Evolutionary conservation across 2,113 vertebrate genomes (phyloP).

Genomic region (Mus musculus): DNA sequence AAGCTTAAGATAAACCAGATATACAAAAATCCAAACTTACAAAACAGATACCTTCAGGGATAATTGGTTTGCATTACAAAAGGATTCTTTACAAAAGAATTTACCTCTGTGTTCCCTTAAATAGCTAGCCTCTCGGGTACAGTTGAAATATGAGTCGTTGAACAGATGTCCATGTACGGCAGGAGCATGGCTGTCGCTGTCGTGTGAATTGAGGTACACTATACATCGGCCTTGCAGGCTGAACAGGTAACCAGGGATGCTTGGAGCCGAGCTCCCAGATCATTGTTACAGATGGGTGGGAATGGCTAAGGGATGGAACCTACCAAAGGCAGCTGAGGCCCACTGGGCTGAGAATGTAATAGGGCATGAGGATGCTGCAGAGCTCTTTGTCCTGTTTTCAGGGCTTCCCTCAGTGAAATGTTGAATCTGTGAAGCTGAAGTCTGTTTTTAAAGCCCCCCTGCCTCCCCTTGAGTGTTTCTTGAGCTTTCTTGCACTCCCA

Average conservation of each 20-base stretch:
- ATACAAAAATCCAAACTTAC: constrained; percentile 82
- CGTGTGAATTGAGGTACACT: constrained; percentile 55
- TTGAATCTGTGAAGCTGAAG: neutral
- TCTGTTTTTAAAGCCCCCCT: neutral
- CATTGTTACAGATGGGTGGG: neutral
- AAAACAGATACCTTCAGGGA: constrained; percentile 79
- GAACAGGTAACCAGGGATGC: neutral
- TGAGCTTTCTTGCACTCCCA: neutral
- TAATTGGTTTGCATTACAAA: constrained; percentile 81
- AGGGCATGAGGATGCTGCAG: neutral
- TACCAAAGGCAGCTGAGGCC: constrained; percentile 43
- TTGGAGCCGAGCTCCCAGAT: neutral
- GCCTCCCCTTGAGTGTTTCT: neutral
- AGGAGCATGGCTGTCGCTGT: constrained; percentile 71
- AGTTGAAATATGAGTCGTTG: constrained; percentile 64
- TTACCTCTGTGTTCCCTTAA: constrained; percentile 78
- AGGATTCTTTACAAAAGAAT: constrained; percentile 82
- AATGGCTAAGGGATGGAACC: neutral
- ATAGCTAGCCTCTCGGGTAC: constrained; percentile 70
- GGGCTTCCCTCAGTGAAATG: neutral
- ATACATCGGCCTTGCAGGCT: neutral
- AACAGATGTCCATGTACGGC: constrained; percentile 58
- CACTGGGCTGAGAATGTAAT: neutral
- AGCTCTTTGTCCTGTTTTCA: neutral
- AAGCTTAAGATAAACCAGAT: constrained; percentile 78